Percentiles rank a stretch among this genome's conserved stretches.
phyloP scores from a whole-genome alignment of 2,113 vertebrate species.

The Hirundichthys speculiger region DNA sequence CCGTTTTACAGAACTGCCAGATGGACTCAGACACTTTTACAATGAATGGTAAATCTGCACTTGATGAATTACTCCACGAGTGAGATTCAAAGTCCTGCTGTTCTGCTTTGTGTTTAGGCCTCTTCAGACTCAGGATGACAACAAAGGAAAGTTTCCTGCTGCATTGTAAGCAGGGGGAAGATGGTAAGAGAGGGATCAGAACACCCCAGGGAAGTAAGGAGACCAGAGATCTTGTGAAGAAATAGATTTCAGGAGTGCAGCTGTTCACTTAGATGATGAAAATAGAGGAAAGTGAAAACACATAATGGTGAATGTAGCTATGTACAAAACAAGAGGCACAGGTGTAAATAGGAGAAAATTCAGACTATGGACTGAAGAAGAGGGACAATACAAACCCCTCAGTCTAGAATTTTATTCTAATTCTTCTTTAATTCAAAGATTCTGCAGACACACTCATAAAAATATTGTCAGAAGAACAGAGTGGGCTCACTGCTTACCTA shows the following conservation, averaged over 20 bases:
- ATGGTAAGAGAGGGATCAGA: constrained; percentile 44
- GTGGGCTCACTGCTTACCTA: too few species aligned
- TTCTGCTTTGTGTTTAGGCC: constrained; percentile 6
- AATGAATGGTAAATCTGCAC: constrained; percentile 7
- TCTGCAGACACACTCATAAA: too few species aligned
- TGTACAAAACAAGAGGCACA: too few species aligned
- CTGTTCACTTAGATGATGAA: constrained; percentile 23
- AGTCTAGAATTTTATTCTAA: too few species aligned
- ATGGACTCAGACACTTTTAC: constrained; percentile 3
- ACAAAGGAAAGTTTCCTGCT: constrained; percentile 29
- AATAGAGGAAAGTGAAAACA: constrained; percentile 22
- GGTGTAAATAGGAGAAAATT: too few species aligned
- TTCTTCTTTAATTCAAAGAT: too few species aligned
- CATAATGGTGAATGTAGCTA: too few species aligned
- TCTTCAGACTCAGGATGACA: constrained; percentile 33
- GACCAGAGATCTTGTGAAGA: constrained; percentile 50
- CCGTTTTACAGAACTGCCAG: background rate
- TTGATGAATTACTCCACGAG: constrained; percentile 28
- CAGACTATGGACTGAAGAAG: too few species aligned
- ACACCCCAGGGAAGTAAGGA: constrained; percentile 29
- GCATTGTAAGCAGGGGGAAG: constrained; percentile 21
- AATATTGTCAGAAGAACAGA: too few species aligned
- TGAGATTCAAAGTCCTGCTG: constrained; percentile 23
- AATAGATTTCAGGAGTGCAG: constrained; percentile 37
- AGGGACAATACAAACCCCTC: too few species aligned